Conservation (phyloP, 1,140 invertebrate genomes). For the Hydropsyche tenuis region DNA sequence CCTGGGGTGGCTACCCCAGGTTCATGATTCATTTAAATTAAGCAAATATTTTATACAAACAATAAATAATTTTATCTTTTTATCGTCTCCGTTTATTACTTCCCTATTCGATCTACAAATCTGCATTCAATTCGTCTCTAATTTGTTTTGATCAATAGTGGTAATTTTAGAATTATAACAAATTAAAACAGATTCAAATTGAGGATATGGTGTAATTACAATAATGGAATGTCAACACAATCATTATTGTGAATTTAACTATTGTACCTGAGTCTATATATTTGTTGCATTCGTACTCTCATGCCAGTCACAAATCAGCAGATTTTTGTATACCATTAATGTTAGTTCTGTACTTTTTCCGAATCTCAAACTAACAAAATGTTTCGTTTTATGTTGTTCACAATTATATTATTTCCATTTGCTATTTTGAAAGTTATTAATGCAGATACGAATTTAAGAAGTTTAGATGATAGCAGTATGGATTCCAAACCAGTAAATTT, state of each 20-base stretch:
- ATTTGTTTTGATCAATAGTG: too few species aligned
- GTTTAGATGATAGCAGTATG: background rate
- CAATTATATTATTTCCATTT: background rate
- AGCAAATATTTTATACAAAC: background rate
- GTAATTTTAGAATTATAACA: too few species aligned
- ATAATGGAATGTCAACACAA: background rate
- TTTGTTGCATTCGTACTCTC: too few species aligned
- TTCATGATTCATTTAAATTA: background rate
- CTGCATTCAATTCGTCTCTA: too few species aligned
- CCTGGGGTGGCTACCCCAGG: background rate
- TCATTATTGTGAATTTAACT: background rate
- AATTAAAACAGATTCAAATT: constrained; percentile 1
- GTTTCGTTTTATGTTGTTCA: background rate
- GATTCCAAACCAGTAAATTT: background rate
- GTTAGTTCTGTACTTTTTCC: too few species aligned
- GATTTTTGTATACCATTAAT: too few species aligned
- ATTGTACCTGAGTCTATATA: constrained; percentile 13
- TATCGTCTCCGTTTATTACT: background rate
- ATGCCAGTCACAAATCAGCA: background rate
- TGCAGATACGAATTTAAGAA: background rate
- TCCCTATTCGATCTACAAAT: background rate
- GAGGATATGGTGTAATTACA: constrained; percentile 4
- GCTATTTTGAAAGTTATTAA: background rate
- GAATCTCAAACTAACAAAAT: too few species aligned
- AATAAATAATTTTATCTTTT: background rate